Base-by-base conservation (phyloP, 2,888 invertebrate genomes). In the Callyntrura guangdongensis region DNA sequence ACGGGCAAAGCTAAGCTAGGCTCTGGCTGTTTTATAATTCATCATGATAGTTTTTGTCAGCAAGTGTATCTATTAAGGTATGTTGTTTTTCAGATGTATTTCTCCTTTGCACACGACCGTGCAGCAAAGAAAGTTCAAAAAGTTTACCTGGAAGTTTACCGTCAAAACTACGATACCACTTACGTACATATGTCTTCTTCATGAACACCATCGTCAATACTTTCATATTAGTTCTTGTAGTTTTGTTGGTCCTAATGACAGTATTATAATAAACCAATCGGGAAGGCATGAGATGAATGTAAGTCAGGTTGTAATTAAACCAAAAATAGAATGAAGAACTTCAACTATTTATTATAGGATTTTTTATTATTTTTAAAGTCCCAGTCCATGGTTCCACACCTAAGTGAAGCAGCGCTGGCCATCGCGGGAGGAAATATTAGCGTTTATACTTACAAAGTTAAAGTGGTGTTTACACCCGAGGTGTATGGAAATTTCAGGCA, bases 401-500 rank as follows among this genome's bases (percentile, higher is more conserved):
- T 91, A 53, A 92, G 88, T 81, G 92, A 92, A 47, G 91, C 92
- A 56, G 92, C 92, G 17, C 36, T 90, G 11, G 89, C 92, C 17
- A 83, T 93, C 14, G 77, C 89, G 27, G 92, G 91, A 20, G 59
- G 77, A n/a, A 87, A 83, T 20, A 25, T 17, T 20, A 82, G 49
- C 61, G 92, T 94, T 92, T 91, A 94, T 89, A 90, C 94, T 77
- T 96, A 96, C 94, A 95, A 95, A 92, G 95, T 96, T 1, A 95
- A 95, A 82, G 95, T 97, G 61, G 95, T 95, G 77, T 97, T 97
- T 94, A 95, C 96, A 85, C 97, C 97, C 0, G 96, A 97, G 12
- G 97, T 97, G 89, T 97, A 97, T 94, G 97, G 97, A 27, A 97
- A 97, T 2, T 98, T 97, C 95, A 96, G 97, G 1, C 97, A 98